Evolutionary conservation across 92 coral and sea anemone genomes (phyloP), one percentile per base, ranked within the genome.

Genomic region (Parazoanthus darwini): DNA sequence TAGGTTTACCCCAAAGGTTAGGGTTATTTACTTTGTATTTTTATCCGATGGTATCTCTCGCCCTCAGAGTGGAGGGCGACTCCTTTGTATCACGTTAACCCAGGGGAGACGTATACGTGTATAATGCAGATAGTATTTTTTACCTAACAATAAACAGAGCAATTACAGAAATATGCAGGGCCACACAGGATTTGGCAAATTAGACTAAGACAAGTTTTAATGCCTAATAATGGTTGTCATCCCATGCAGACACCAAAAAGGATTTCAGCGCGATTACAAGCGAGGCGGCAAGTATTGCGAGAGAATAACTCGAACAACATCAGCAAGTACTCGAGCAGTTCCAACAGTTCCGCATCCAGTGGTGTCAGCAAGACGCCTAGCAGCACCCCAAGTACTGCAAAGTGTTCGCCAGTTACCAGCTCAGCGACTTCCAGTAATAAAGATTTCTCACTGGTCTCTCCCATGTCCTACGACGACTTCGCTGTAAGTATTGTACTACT

Each of bases 381-480:
- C n/a, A 93, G 94, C 59, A 86, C 85, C 8, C 82, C 95, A 25
- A 77, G 89, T 44, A 91, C 80, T 26, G 88, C 46, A 82, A 82
- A 83, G 65, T 66, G 78, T 44, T 83, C 87, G 13, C 78, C 91
- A 65, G 87, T 93, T 14, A 89, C 82, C 43, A 90, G 98, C 18
- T 95, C 92, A 35, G 92, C 90, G 25, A 50, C 92, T 25, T 86
- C 94, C 90, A 95, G 91, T 86, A 86, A 77, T 80, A 93, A 74
- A 35, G 91, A 95, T 90, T 79, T 91, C 63, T 92, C 98, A 10
- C 75, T 95, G 37, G 59, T 93, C 78, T 90, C 93, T 8, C 92
- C 94, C 29, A 86, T 89, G 81, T 91, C 96, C 22, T 95, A 95
- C 74, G 89, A 90, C 74, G 98, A 95, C 20, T 95, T 95, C 72